These are phyloP conservation scores for Gasterosteus aculeatus DNA, from an alignment of 2,113 vertebrate species.

Conservation along the genomic window DNA sequence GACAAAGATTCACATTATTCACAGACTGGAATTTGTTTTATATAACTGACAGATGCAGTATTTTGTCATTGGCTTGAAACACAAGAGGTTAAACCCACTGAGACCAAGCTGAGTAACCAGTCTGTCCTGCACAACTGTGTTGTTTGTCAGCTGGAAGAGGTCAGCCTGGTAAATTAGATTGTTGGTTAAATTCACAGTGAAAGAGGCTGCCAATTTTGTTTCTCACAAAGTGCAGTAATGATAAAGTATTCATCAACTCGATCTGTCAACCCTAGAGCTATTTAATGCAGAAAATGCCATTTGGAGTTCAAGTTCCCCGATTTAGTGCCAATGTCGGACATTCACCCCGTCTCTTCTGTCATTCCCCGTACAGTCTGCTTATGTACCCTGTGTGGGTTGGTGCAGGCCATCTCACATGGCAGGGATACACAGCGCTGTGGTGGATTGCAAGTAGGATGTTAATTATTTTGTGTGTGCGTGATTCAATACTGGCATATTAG, in stretches of 20 bases:
- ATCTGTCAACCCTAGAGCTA: constrained; percentile 3
- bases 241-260: neutral
- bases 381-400: neutral
- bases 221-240: constrained; percentile 4
- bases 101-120: neutral
- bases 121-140: neutral
- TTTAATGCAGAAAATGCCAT: constrained; percentile 14
- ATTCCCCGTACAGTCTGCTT: neutral
- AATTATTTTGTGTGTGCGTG: neutral
- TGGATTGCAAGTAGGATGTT: neutral
- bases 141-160: neutral
- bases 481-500: neutral
- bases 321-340: constrained; percentile 1
- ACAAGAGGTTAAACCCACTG: neutral
- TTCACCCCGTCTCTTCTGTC: neutral
- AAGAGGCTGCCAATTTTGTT: neutral
- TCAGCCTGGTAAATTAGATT: neutral
- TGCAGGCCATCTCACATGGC: too few species aligned
- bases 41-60: too few species aligned
- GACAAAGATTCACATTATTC: neutral
- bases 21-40: too few species aligned
- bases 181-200: neutral
- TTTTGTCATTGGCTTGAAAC: neutral
- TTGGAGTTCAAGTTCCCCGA: constrained; percentile 1
- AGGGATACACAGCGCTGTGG: neutral